A percentile compares a stretch with the other conserved stretches of the same genome.
phyloP scores from a whole-genome alignment of 2,888 invertebrate genomes.

The Eupithecia vulgata region DNA sequence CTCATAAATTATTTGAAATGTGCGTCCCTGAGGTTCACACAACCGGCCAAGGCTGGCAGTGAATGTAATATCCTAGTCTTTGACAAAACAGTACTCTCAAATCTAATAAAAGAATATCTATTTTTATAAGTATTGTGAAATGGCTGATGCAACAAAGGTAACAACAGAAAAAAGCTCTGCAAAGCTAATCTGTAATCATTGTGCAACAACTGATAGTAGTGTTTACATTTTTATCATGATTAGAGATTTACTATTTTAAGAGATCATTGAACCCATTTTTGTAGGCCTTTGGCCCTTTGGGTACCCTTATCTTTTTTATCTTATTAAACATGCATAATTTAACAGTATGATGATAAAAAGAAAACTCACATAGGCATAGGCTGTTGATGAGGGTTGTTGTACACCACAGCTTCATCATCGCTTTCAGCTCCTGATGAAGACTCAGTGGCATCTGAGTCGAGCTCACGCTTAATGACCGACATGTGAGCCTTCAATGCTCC shows the following conservation, averaged over 20 bases:
- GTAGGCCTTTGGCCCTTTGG: background rate
- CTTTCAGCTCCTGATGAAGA: constrained; percentile 97
- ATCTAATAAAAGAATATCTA: constrained; percentile 9
- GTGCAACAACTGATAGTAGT: constrained; percentile 36
- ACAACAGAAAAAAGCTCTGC: constrained; percentile 34
- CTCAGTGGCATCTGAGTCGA: constrained; percentile 97
- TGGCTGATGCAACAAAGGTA: constrained; percentile 47
- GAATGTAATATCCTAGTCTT: too few relatives aligned
- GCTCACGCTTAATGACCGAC: constrained; percentile 88
- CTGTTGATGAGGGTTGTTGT: constrained; percentile 90
- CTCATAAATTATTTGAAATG: too few relatives aligned
- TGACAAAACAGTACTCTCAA: too few relatives aligned
- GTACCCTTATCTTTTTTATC: background rate
- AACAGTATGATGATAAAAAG: background rate
- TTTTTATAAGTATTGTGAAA: background rate
- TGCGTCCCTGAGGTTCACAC: too few relatives aligned
- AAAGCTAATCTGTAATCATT: constrained; percentile 33
- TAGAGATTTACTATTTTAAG: constrained; percentile 14
- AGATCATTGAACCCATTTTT: constrained; percentile 21
- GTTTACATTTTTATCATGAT: constrained; percentile 39
- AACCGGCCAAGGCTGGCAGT: too few relatives aligned
- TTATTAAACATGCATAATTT: background rate
- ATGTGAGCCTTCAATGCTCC: constrained; percentile 90
- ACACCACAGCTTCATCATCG: constrained; percentile 93
- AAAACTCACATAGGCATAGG: constrained; percentile 90